These are phyloP conservation scores for Hydrochoerus hydrochaeris DNA, from an alignment of 2,113 vertebrate species.

Conservation along the genomic window DNA sequence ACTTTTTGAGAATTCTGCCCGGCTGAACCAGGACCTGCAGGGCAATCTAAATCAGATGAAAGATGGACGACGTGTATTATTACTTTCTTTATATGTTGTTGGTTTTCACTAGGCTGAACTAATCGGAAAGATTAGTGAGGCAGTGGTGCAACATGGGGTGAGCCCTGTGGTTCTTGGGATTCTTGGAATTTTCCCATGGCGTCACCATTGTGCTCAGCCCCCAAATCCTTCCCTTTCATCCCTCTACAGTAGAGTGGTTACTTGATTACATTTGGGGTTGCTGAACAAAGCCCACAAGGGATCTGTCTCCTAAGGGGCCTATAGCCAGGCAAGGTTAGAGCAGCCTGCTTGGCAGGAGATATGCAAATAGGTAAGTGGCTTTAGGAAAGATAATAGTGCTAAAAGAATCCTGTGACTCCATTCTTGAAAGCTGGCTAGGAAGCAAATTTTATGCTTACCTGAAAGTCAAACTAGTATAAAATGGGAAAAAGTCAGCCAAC, in stretches of 20 bases:
- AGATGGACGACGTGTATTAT: neutral
- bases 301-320: neutral
- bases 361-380: neutral
- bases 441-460: neutral
- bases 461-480: conserved; percentile 43
- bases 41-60: neutral
- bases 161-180: neutral
- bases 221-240: conserved; percentile 10
- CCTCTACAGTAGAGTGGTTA: neutral
- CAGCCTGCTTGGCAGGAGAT: neutral
- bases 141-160: neutral
- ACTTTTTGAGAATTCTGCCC: neutral
- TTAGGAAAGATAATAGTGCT: conserved; percentile 31
- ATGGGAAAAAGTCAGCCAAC: conserved; percentile 7
- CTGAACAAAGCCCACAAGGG: conserved; percentile 22
- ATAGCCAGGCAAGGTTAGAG: neutral
- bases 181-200: conserved; percentile 56
- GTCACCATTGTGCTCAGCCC: neutral
- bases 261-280: conserved; percentile 31
- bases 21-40: neutral
- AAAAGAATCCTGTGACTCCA: neutral
- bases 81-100: neutral
- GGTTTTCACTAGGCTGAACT: conserved; percentile 54
- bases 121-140: conserved; percentile 30
- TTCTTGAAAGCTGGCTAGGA: conserved; percentile 11